Evolutionary conservation across 1,140 invertebrate genomes (phyloP).

Genomic region (Hylyphantes graminicola): DNA sequence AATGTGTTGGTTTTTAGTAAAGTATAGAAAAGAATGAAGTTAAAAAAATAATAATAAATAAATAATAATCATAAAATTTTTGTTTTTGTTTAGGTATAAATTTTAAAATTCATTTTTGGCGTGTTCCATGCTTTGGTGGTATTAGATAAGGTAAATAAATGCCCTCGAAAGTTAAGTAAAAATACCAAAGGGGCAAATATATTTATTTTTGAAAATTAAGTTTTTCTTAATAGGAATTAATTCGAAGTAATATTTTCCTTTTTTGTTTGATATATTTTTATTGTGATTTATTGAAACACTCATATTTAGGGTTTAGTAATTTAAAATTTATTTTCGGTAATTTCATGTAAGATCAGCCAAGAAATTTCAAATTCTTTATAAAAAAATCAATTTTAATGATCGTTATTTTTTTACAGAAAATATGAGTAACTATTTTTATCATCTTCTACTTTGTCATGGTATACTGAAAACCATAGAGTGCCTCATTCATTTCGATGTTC

Average conservation of each 20-base stretch:
- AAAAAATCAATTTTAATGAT: not conserved
- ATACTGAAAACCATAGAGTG: conserved; percentile 22
- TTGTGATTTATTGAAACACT: not conserved
- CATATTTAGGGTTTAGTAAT: not conserved
- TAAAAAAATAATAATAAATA: no score
- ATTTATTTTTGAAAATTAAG: no score
- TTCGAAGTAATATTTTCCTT: no score
- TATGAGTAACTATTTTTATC: not conserved
- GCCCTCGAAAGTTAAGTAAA: no score
- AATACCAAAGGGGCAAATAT: no score
- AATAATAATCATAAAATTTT: no score
- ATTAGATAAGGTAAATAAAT: no score
- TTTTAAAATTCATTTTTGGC: no score
- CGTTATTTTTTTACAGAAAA: not conserved
- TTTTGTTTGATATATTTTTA: not conserved
- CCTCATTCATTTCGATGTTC: conserved; percentile 16
- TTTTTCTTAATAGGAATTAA: no score
- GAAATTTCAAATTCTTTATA: not conserved
- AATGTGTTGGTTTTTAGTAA: not conserved
- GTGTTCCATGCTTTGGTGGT: no score
- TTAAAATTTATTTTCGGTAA: not conserved
- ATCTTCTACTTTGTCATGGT: conserved; percentile 27
- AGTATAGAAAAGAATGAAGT: no score
- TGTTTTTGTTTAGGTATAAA: no score
- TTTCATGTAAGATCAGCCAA: not conserved